A percentile compares a stretch with the other conserved stretches of the same genome.
Conservation (phyloP, 2,113 vertebrate genomes). For the Apodemus speciosus region DNA sequence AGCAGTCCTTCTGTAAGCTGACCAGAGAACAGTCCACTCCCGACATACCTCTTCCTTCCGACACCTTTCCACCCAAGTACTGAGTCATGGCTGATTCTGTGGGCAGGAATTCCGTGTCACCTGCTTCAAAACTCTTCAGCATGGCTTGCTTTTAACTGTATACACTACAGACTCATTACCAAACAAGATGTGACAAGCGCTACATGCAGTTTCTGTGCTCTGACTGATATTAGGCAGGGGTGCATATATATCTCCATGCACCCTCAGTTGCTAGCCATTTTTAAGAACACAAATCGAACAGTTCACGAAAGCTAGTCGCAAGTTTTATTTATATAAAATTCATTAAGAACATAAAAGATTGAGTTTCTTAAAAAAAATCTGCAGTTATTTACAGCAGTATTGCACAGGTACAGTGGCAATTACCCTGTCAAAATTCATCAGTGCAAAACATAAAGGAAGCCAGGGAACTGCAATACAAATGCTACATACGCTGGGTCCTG, state of each 20-base stretch:
- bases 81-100: neutral
- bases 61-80: too few species aligned
- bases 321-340: constrained; percentile 91
- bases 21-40: too few species aligned
- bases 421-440: constrained; percentile 95
- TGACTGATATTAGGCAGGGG: neutral
- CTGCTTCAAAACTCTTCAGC: constrained; percentile 25
- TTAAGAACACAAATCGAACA: constrained; percentile 24
- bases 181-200: neutral
- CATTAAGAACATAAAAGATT: constrained; percentile 88
- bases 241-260: rapidly evolving
- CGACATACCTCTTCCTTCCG: rapidly evolving
- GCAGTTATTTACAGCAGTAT: constrained; percentile 94
- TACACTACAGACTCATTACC: neutral
- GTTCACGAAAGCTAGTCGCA: constrained; percentile 77
- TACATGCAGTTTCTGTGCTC: neutral
- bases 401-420: constrained; percentile 92
- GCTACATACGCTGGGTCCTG: constrained; percentile 96
- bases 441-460: constrained; percentile 90
- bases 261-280: neutral
- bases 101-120: neutral
- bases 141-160: constrained; percentile 5
- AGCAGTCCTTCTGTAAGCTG: neutral
- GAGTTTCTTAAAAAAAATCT: constrained; percentile 86
- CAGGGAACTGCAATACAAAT: constrained; percentile 89